Conservation (phyloP, 2,113 vertebrate genomes). For the Emydura subglobosa region DNA sequence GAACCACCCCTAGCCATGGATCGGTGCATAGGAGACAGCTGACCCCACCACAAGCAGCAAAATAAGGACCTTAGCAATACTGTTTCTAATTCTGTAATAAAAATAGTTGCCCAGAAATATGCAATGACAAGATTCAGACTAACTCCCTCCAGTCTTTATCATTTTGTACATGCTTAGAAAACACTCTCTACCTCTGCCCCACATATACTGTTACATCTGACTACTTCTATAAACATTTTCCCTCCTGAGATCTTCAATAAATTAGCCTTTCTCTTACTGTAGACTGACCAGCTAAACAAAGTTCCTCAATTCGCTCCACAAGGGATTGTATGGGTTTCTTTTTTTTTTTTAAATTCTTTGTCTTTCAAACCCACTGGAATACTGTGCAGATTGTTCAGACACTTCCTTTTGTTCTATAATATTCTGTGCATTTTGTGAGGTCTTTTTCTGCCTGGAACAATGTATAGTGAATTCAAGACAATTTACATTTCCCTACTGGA, state of each 20-base stretch:
- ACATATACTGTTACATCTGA: not conserved
- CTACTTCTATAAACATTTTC: rapidly evolving
- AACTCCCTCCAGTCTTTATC: not conserved
- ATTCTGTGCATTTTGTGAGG: not conserved
- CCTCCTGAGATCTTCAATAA: not conserved
- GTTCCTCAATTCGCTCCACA: not conserved
- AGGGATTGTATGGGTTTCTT: not conserved
- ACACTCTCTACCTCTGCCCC: not conserved
- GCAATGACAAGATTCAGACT: not conserved
- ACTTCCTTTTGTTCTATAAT: not conserved
- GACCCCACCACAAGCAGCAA: not conserved
- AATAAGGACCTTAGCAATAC: rapidly evolving
- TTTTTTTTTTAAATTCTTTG: not conserved
- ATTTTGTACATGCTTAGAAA: not conserved
- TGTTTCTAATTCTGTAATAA: not conserved
- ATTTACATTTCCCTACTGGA: constrained; percentile 51
- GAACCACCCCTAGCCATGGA: too few relatives aligned
- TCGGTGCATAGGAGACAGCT: too few relatives aligned
- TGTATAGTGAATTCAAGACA: not conserved
- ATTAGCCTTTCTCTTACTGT: not conserved
- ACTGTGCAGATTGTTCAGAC: not conserved
- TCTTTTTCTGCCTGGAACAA: constrained; percentile 6
- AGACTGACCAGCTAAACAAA: not conserved
- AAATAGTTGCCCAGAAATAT: not conserved
- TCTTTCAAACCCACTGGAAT: not conserved